phyloP scores from a whole-genome alignment of 1,140 invertebrate genomes.

The Drosophila albomicans region DNA sequence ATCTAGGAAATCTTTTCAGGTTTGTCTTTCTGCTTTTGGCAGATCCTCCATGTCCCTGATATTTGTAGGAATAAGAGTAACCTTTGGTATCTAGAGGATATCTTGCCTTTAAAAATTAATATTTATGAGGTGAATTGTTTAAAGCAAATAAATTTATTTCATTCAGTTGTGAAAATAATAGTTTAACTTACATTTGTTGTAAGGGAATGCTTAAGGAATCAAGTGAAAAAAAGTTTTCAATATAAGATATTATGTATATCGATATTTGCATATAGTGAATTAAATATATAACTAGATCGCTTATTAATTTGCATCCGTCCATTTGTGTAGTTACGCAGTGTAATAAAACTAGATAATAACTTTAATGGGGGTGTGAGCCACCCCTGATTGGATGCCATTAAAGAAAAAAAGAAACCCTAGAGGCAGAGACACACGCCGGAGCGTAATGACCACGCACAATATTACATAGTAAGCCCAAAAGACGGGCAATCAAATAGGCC shows the following conservation, averaged over 20 bases:
- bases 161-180: background rate
- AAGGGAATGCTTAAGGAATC: no score
- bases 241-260: background rate
- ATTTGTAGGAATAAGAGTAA: no score
- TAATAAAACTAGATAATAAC: conserved; percentile 60
- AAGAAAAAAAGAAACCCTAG: conserved; percentile 36
- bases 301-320: conserved; percentile 71
- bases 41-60: no score
- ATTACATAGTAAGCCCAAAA: conserved; percentile 15
- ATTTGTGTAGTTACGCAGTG: conserved; percentile 29
- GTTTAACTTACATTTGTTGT: background rate
- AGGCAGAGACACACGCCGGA: conserved; percentile 27
- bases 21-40: no score
- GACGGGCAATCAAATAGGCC: conserved; percentile 41
- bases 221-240: background rate
- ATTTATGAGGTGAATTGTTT: no score
- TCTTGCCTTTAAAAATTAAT: no score
- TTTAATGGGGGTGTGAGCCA: conserved; percentile 2
- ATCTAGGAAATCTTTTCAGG: no score
- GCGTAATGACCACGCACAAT: conserved; percentile 81
- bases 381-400: conserved; percentile 50
- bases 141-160: no score
- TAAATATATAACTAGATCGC: conserved; percentile 4
- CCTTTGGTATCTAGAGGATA: no score
- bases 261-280: background rate